Evolutionary conservation across 1,140 invertebrate genomes (phyloP).

Genomic region (Drosophila asahinai): DNA sequence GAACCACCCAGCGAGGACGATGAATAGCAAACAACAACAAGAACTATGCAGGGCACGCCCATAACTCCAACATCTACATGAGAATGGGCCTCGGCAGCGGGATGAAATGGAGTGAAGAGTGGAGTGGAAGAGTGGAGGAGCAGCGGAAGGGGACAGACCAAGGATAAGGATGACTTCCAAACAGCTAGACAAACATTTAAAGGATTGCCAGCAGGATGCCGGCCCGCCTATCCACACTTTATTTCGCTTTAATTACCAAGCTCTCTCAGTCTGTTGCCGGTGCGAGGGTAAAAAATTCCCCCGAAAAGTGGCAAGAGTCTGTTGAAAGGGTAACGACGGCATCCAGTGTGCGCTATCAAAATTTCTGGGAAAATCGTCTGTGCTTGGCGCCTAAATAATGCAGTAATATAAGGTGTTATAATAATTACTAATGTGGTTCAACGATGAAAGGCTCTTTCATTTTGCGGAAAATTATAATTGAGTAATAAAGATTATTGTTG

Average conservation of each 20-base stretch:
- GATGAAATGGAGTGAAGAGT: background rate
- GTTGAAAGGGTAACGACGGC: background rate
- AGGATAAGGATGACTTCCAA: constrained; percentile 52
- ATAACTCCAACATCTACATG: constrained; percentile 63
- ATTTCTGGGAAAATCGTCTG: constrained; percentile 5
- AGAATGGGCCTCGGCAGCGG: constrained; percentile 25
- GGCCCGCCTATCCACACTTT: constrained; percentile 54
- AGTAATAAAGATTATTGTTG: background rate
- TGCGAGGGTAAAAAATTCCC: constrained; percentile 6
- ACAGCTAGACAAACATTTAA: constrained; percentile 67
- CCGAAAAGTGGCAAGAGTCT: background rate
- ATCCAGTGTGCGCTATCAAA: constrained; percentile 5
- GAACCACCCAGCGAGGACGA: constrained; percentile 34
- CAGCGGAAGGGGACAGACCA: constrained; percentile 13
- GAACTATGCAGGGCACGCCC: constrained; percentile 62
- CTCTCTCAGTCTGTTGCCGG: constrained; percentile 27
- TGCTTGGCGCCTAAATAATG: constrained; percentile 3
- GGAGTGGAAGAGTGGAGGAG: background rate
- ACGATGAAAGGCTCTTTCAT: constrained; percentile 3
- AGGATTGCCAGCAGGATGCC: constrained; percentile 53
- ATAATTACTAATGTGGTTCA: constrained; percentile 21
- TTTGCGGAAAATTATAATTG: background rate
- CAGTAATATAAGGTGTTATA: constrained; percentile 8
- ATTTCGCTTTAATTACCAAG: constrained; percentile 67
- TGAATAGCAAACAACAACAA: constrained; percentile 62